phyloP scores from a whole-genome alignment of 2,797 vertebrate genomes.

The Sebastes dallii region DNA sequence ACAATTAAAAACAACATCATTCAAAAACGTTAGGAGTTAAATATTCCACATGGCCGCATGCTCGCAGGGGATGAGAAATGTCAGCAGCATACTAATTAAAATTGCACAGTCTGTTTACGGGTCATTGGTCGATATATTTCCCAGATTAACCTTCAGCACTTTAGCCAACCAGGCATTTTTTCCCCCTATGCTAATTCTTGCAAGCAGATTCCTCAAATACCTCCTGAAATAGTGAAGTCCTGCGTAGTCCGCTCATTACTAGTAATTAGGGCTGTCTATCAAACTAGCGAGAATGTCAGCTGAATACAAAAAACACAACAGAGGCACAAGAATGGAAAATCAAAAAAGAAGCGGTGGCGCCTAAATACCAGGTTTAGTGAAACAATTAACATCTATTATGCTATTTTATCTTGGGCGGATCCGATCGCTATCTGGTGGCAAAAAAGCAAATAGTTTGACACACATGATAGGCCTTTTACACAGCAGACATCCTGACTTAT shows the following conservation, averaged over 20 bases:
- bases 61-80: slow-evolving; percentile 41
- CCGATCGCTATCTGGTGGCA: background rate
- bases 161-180: background rate
- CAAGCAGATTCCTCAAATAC: background rate
- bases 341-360: background rate
- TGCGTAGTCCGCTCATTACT: background rate
- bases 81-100: slow-evolving; percentile 57
- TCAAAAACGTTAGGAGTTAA: slow-evolving; percentile 52
- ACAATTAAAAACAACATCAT: slow-evolving; percentile 52
- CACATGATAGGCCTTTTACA: background rate
- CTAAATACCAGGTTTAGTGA: background rate
- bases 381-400: background rate
- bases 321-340: background rate
- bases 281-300: background rate
- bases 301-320: background rate
- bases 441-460: background rate
- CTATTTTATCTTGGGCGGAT: background rate
- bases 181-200: slow-evolving; percentile 7
- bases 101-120: slow-evolving; percentile 15
- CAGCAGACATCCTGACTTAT: background rate
- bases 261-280: background rate
- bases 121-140: slow-evolving; percentile 39
- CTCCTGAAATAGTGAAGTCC: background rate
- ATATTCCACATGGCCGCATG: slow-evolving; percentile 45
- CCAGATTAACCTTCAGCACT: slow-evolving; percentile 50